phyloP scores from a whole-genome alignment of 2,888 invertebrate species.

The Allolobophora icterica region DNA sequence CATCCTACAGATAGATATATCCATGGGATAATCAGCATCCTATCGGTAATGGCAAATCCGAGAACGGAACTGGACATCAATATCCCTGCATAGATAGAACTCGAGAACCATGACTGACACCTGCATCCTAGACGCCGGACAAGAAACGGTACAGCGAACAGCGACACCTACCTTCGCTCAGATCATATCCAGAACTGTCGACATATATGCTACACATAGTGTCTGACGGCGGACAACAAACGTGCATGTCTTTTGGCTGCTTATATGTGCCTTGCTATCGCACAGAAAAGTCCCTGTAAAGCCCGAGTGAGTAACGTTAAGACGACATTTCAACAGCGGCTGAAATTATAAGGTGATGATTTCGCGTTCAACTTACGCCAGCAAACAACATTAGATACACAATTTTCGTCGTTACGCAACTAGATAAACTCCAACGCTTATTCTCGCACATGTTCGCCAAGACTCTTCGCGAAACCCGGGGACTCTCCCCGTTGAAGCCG shows the following conservation, averaged over 20 bases:
- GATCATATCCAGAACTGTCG: constrained; percentile 11
- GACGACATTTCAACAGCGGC: background rate
- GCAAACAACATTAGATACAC: background rate
- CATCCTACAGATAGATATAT: too few species aligned
- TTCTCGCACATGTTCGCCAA: background rate
- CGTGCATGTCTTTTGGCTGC: background rate
- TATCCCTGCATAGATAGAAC: too few species aligned
- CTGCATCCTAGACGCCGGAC: background rate
- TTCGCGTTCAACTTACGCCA: background rate
- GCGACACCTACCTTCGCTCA: background rate
- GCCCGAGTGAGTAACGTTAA: background rate
- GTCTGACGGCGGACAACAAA: background rate
- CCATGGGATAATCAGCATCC: too few species aligned
- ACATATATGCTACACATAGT: background rate
- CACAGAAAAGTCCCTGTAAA: background rate
- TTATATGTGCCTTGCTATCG: background rate
- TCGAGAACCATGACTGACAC: too few species aligned
- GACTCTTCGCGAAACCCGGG: background rate
- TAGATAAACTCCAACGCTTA: background rate
- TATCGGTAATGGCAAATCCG: too few species aligned
- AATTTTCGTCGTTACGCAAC: background rate
- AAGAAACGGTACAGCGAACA: background rate
- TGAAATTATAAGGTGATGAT: background rate
- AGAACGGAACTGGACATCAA: too few species aligned
- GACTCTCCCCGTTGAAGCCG: background rate